Conservation (phyloP, 2,888 invertebrate species). For the Dusona sp. region DNA sequence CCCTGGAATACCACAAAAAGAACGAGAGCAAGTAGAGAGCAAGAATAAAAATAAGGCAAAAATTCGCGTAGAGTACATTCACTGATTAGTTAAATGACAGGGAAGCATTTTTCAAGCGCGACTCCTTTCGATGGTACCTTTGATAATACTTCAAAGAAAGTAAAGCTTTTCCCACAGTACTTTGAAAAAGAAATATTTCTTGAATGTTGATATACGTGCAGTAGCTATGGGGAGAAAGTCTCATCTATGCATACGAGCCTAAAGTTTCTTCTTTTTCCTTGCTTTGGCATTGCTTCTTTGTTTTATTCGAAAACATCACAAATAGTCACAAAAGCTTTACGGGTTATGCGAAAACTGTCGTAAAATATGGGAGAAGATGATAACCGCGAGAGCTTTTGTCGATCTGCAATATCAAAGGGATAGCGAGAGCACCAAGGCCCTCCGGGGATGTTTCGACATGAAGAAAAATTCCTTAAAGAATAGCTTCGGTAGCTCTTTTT, state of each 20-base stretch:
- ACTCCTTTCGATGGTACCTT: slow-evolving; percentile 2
- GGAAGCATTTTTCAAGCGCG: slow-evolving; percentile 6
- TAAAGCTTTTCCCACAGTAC: slow-evolving; percentile 1
- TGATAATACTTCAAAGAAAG: slow-evolving; percentile 23
- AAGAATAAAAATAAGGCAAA: background rate
- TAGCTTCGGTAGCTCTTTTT: slow-evolving; percentile 25
- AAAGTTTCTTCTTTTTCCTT: slow-evolving; percentile 35
- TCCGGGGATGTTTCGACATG: slow-evolving; percentile 45
- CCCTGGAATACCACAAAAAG: background rate
- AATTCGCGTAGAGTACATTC: background rate
- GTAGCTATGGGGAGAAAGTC: slow-evolving; percentile 31
- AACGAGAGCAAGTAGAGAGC: background rate
- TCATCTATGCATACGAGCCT: slow-evolving; percentile 33
- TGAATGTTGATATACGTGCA: slow-evolving; percentile 33
- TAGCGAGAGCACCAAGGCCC: slow-evolving; percentile 24
- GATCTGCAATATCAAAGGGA: slow-evolving; percentile 61
- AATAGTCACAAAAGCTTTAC: slow-evolving; percentile 37
- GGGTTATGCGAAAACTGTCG: slow-evolving; percentile 46
- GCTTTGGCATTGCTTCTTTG: slow-evolving; percentile 39
- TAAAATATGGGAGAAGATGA: slow-evolving; percentile 32
- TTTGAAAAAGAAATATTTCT: slow-evolving; percentile 48
- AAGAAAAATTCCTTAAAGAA: slow-evolving; percentile 45
- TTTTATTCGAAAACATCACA: slow-evolving; percentile 49
- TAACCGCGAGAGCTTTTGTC: slow-evolving; percentile 57
- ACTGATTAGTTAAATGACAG: slow-evolving; percentile 5